Evolutionary conservation across 2,797 vertebrate genomes (phyloP).

Genomic region (Chelidonichthys spinosus): DNA sequence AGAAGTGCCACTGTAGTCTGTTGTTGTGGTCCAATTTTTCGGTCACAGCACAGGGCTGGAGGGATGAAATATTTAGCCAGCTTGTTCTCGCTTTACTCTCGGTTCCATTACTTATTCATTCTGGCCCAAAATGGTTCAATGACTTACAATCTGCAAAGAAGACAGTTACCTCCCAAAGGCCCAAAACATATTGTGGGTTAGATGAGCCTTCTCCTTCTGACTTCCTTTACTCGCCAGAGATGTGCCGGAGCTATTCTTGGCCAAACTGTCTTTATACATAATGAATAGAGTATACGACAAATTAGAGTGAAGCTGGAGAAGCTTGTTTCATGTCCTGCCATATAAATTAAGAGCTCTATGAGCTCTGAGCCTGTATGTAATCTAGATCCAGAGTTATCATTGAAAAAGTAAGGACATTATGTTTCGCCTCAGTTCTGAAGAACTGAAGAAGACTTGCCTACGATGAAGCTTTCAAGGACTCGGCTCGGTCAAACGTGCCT

Average conservation of each 20-base stretch:
- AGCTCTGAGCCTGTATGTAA: not conserved
- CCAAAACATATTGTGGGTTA: constrained; percentile 61
- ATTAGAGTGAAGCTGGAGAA: constrained; percentile 45
- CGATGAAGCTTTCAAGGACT: not conserved
- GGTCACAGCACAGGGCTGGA: constrained; percentile 56
- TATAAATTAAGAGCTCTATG: constrained; percentile 20
- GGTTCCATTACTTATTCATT: constrained; percentile 77
- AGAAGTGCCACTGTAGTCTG: constrained; percentile 2
- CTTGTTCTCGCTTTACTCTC: constrained; percentile 63
- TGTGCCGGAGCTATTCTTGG: constrained; percentile 48
- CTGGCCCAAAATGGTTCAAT: constrained; percentile 70
- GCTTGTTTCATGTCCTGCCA: constrained; percentile 45
- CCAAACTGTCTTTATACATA: constrained; percentile 66
- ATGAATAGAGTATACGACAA: constrained; percentile 56
- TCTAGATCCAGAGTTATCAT: not conserved
- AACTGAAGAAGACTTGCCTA: no score
- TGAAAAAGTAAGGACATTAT: constrained; percentile 5
- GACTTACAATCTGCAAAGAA: constrained; percentile 64
- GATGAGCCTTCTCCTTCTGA: constrained; percentile 43
- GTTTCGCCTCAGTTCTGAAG: not conserved
- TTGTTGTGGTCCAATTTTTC: constrained; percentile 60
- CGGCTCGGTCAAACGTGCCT: not conserved
- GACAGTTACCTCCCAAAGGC: constrained; percentile 59
- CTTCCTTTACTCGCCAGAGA: constrained; percentile 52
- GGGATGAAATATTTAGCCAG: constrained; percentile 77